These are phyloP conservation scores for Pachypeltis micranthus DNA, from an alignment of 1,140 invertebrate species.

Conservation along the genomic window DNA sequence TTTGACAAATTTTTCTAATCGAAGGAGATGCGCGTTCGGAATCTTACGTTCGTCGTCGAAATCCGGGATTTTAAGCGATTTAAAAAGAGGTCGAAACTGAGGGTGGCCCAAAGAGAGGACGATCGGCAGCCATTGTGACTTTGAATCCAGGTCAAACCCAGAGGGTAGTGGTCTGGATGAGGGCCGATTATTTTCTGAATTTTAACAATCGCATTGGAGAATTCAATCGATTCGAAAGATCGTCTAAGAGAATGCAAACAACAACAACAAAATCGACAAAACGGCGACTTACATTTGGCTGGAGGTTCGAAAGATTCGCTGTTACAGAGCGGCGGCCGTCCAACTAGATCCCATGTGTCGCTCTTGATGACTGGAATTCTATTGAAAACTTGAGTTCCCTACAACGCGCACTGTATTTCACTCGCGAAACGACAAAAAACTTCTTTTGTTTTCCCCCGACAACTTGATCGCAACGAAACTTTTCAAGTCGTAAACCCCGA, in stretches of 20 bases:
- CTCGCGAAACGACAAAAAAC: background rate
- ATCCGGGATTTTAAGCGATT: background rate
- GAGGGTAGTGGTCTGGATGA: background rate
- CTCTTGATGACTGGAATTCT: background rate
- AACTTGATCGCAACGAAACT: too few species aligned
- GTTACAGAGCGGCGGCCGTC: background rate
- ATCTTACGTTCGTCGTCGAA: too few species aligned
- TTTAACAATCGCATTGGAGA: too few species aligned
- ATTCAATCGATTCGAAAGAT: too few species aligned
- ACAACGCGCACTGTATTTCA: constrained; percentile 1
- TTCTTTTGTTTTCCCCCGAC: too few species aligned
- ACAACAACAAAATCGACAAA: background rate
- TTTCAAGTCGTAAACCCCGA: too few species aligned
- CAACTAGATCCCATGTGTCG: background rate
- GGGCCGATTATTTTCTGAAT: background rate
- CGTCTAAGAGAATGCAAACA: too few species aligned
- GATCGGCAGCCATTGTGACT: constrained; percentile 10
- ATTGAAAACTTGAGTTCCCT: background rate
- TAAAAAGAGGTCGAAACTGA: too few species aligned
- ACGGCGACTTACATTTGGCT: constrained; percentile 5
- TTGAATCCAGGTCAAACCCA: constrained; percentile 11
- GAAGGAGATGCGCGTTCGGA: too few species aligned
- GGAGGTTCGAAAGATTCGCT: background rate
- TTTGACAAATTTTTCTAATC: too few species aligned
- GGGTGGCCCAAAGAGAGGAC: constrained; percentile 7